Evolutionary conservation across 2,888 invertebrate genomes (phyloP).

Genomic region (Dryocosmus kuriphilus): DNA sequence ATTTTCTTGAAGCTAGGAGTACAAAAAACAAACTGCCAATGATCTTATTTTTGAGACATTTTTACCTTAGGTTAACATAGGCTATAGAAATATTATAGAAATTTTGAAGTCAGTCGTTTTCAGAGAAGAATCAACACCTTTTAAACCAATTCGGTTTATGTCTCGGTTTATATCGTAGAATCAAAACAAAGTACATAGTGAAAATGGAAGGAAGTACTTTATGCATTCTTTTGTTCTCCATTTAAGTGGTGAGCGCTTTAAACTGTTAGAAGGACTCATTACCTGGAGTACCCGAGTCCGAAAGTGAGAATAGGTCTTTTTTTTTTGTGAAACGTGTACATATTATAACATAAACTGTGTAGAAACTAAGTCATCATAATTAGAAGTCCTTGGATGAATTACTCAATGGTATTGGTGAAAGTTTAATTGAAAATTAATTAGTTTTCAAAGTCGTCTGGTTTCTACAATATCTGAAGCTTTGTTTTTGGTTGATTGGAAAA

Average conservation of each 20-base stretch:
- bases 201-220: neutral
- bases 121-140: no score
- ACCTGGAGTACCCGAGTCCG: slow-evolving; percentile 2
- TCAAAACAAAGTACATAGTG: no score
- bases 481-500: no score
- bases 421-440: slow-evolving; percentile 14
- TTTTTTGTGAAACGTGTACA: neutral
- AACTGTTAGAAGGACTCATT: slow-evolving; percentile 7
- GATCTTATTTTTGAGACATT: no score
- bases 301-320: slow-evolving; percentile 1
- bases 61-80: no score
- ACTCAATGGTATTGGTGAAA: neutral
- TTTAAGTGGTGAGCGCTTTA: slow-evolving; percentile 2
- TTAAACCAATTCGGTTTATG: no score
- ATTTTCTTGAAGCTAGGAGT: no score
- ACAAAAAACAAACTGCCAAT: no score
- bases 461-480: no score
- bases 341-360: neutral
- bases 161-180: no score
- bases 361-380: slow-evolving; percentile 15
- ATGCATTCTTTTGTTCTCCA: neutral
- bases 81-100: neutral
- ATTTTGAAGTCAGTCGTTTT: no score
- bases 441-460: neutral
- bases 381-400: neutral